A percentile compares a stretch with the other conserved stretches of the same genome.
Evolutionary conservation across 2,888 invertebrate species (phyloP).

Genomic region (Drosophila austrosaltans): DNA sequence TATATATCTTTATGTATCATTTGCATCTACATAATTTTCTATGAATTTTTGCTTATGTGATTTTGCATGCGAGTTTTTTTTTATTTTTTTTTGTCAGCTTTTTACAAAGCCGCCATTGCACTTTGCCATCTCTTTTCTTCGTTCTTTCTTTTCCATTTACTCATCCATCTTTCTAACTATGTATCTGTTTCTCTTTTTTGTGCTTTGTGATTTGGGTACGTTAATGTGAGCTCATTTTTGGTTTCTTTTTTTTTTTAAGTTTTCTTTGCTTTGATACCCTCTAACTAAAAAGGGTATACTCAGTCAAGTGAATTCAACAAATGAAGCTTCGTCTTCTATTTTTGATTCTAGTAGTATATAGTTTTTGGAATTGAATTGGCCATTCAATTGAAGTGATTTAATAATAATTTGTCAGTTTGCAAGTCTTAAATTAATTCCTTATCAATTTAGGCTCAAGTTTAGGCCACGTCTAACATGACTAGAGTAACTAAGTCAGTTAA

Average conservation of each 20-base stretch:
- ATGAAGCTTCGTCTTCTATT: no score
- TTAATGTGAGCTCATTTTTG: conserved; percentile 51
- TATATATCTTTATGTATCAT: conserved; percentile 37
- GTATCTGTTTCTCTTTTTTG: conserved; percentile 23
- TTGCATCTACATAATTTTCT: conserved; percentile 55
- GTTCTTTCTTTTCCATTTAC: conserved; percentile 18
- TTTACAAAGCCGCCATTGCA: conserved; percentile 46
- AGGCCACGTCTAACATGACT: neutral
- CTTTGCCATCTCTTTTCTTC: conserved; percentile 21
- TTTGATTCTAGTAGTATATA: no score
- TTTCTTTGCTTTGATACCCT: neutral
- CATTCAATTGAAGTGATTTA: no score
- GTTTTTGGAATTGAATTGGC: no score
- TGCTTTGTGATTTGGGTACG: conserved; percentile 46
- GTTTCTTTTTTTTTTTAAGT: neutral
- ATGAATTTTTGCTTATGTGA: conserved; percentile 58
- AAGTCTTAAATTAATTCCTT: no score
- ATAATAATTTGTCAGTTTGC: no score
- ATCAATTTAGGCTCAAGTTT: neutral
- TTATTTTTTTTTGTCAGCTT: conserved; percentile 48
- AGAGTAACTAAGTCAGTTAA: no score
- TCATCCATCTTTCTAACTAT: conserved; percentile 1
- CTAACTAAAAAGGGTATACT: neutral
- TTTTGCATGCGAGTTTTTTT: conserved; percentile 48
- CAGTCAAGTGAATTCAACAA: neutral